Evolutionary conservation across 2,113 vertebrate species (phyloP).

Genomic region (Apodemus speciosus): DNA sequence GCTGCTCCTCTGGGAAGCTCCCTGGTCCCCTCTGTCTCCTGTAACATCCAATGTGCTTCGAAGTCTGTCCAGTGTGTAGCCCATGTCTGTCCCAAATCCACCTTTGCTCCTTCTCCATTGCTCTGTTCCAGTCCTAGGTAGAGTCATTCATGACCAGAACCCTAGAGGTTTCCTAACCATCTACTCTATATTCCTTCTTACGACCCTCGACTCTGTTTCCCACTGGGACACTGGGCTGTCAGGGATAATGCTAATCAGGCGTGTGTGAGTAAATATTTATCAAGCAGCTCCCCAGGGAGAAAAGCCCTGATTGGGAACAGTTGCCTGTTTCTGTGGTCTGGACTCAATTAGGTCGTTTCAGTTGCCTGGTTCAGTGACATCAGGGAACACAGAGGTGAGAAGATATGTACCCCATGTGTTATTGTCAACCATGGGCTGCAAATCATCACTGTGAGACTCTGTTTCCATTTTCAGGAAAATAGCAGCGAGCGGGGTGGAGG

Average conservation of each 20-base stretch:
- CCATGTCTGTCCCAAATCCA: background rate
- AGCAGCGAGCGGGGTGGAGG: background rate
- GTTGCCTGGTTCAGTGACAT: background rate
- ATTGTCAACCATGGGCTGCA: background rate
- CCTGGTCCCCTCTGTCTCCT: background rate
- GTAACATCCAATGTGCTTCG: background rate
- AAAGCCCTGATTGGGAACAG: background rate
- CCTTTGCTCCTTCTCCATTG: background rate
- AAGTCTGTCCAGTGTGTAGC: no score
- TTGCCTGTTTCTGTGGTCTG: background rate
- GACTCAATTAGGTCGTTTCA: background rate
- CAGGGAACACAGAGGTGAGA: background rate
- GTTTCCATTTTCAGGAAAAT: background rate
- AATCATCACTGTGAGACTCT: background rate
- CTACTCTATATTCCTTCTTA: background rate
- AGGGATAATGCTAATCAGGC: background rate
- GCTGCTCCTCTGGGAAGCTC: background rate
- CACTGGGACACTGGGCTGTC: background rate
- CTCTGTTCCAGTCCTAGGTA: background rate
- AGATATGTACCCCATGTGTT: background rate
- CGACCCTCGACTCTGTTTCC: background rate
- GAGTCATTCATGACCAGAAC: background rate
- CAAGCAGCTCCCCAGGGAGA: rapidly evolving
- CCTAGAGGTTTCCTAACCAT: background rate
- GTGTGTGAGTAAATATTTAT: background rate